Base-by-base conservation (phyloP, 1,140 invertebrate genomes). In the Asbolus verrucosus region DNA sequence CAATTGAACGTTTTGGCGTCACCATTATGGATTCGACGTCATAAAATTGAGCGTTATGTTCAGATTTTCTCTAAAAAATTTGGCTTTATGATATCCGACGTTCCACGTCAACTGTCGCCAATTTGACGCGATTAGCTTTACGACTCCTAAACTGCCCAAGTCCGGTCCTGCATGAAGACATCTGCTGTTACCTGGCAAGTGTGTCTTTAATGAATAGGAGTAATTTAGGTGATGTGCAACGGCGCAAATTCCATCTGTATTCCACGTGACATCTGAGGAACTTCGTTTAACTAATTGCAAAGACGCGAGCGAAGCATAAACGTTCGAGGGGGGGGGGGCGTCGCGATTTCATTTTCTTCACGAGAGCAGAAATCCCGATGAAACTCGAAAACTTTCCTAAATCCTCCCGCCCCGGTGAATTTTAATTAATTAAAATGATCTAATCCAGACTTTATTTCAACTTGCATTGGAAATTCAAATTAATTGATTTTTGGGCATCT, bases 211-310 rank as follows among this genome's bases (percentile, higher is more conserved):
- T 63, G 61, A 38, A 39, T 62, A 62, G 36, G 60, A 62, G 60
- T 39, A 62, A 62, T 63, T 63, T 39, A n/a, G 21, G 18, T 39
- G 39, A 54, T 54, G 46, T 54, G 33, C 61, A 41, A 11, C 31
- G 24, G 61, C 33, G 33, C 15, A 63, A 63, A 63, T 63, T 63
- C 61, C 33, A 63, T 38, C 31, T 41, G 61, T 63, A 41, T 63
- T 63, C 39, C 61, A 63, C 61, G 61, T 63, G 61, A 63, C 61
- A 63, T 63, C 39, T 63, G 33, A 27, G 61, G 39, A 63, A 63
- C 61, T 63, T 63, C 39, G 61, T 39, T 63, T 38, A 63, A 41
- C 61, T 63, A 63, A 63, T 63, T 63, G 61, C 61, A 63, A 39
- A 63, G 61, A 63, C 21, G 61, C 39, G 61, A 63, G 39, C 33